phyloP scores from a whole-genome alignment of 2,113 vertebrate genomes.

The Oreamnos americanus region DNA sequence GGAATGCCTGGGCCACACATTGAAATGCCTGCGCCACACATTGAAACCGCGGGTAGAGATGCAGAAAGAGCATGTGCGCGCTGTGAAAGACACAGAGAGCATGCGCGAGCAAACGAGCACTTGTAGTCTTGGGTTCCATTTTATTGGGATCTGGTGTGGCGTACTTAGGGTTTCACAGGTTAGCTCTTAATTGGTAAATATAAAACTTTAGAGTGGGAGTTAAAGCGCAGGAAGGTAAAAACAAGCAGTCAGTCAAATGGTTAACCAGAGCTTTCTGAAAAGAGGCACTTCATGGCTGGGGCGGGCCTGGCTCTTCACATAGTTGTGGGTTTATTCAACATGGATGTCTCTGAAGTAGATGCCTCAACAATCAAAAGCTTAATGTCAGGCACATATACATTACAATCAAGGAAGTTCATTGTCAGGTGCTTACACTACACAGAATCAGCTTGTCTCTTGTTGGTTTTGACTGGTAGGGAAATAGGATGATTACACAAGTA shows the following conservation, averaged over 20 bases:
- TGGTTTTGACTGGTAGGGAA: neutral
- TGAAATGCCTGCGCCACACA: neutral
- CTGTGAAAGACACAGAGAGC: neutral
- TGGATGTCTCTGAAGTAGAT: neutral
- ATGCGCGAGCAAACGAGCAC: neutral
- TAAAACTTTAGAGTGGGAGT: neutral
- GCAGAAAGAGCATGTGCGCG: neutral
- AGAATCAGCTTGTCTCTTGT: neutral
- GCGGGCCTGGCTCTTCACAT: neutral
- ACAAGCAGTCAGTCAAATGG: neutral
- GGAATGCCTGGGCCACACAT: neutral
- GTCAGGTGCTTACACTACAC: neutral
- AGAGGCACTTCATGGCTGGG: neutral
- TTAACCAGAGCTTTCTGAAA: neutral
- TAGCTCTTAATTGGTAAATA: neutral
- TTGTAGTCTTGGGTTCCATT: neutral
- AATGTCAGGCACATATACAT: neutral
- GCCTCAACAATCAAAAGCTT: neutral
- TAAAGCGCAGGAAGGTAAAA: neutral
- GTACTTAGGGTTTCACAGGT: neutral
- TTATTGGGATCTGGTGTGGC: neutral
- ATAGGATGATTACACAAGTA: neutral
- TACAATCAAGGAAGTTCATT: neutral
- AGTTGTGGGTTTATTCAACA: neutral
- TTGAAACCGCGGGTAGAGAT: neutral